Percentiles rank a stretch among this genome's conserved stretches.
These are phyloP conservation scores for Brachirus orientalis DNA, from an alignment of 2,113 vertebrate genomes.

Conservation along the genomic window DNA sequence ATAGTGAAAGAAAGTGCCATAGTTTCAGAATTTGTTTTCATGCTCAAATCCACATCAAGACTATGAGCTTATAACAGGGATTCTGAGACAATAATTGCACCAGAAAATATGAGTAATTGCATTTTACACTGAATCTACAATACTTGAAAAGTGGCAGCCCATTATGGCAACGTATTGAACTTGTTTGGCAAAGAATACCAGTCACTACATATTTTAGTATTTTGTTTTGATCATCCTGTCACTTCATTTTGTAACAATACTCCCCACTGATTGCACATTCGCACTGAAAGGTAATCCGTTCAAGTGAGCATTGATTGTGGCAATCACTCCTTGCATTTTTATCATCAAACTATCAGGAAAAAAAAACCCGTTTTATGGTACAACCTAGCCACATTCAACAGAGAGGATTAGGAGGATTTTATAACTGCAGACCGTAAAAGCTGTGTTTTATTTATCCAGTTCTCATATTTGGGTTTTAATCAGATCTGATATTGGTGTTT, in stretches of 20 bases:
- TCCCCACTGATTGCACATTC: conserved; percentile 46
- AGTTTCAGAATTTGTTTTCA: too few species aligned
- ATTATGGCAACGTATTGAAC: too few species aligned
- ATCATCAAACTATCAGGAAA: too few species aligned
- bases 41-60: too few species aligned
- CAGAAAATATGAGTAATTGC: too few species aligned
- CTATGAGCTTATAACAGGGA: too few species aligned
- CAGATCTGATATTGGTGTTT: not conserved
- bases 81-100: too few species aligned
- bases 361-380: conserved; percentile 59
- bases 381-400: conserved; percentile 43
- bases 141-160: too few species aligned
- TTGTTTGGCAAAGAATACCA: too few species aligned
- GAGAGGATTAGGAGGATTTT: conserved; percentile 14
- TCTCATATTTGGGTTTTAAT: not conserved
- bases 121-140: too few species aligned
- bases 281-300: conserved; percentile 58
- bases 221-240: conserved; percentile 43
- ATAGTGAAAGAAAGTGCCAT: too few species aligned
- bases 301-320: conserved; percentile 61
- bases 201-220: not conserved
- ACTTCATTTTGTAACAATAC: conserved; percentile 45
- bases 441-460: conserved; percentile 21
- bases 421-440: conserved; percentile 27
- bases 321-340: conserved; percentile 30